Evolutionary conservation across 2,888 invertebrate genomes (phyloP).

Genomic region (Ceriagrion tenellum): DNA sequence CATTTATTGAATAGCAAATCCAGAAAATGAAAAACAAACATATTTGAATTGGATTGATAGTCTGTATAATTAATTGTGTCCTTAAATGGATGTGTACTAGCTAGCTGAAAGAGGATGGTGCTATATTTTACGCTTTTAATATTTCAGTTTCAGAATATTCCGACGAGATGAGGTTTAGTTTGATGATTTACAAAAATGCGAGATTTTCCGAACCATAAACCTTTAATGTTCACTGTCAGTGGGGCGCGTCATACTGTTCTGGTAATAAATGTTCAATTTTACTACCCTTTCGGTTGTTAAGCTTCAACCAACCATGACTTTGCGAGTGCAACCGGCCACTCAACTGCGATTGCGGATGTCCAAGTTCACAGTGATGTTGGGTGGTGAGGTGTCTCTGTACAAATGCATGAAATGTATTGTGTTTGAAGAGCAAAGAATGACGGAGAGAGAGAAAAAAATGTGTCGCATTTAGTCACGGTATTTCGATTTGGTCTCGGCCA

Average conservation of each 20-base stretch:
- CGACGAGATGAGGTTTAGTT: too few species aligned
- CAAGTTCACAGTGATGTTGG: too few species aligned
- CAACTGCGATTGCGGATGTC: background rate
- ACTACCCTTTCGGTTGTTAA: background rate
- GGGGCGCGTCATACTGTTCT: background rate
- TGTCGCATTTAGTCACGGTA: background rate
- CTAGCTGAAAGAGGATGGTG: too few species aligned
- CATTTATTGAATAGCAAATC: too few species aligned
- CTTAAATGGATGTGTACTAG: too few species aligned
- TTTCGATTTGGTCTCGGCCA: slow-evolving; percentile 30
- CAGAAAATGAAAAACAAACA: too few species aligned
- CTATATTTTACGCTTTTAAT: too few species aligned
- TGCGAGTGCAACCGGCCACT: background rate
- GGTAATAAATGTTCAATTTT: background rate
- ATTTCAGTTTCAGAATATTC: too few species aligned
- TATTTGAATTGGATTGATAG: too few species aligned
- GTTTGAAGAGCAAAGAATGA: background rate
- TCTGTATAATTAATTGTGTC: too few species aligned
- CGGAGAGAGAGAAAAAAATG: background rate
- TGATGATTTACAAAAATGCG: background rate
- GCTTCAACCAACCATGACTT: background rate
- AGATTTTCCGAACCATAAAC: background rate
- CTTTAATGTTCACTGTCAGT: background rate
- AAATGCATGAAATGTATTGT: too few species aligned
- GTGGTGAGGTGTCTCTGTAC: too few species aligned